Evolutionary conservation across 2,888 invertebrate genomes (phyloP), one percentile per base, ranked within the genome.

Genomic region (Tethea ocularis): DNA sequence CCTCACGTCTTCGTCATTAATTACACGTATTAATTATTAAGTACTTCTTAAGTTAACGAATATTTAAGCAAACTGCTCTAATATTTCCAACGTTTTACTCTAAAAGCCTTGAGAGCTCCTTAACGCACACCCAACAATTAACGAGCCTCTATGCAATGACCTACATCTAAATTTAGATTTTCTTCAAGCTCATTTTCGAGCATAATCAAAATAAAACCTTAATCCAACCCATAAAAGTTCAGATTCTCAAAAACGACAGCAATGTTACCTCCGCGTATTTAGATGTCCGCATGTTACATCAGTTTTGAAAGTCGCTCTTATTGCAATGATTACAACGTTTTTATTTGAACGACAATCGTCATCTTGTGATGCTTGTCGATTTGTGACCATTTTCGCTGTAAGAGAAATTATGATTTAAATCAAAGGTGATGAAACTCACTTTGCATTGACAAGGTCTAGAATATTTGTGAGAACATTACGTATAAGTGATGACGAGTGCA

Each of bases 91-190:
- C 63, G 46, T 64, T 61, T 54, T 65, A 56, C 65, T 59, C 63
- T 78, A 72, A 81, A 77, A 76, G 75, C 71, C 69, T 71, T 62
- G 61, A 71, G 66, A 75, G 71, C 75, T 80, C 63, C 78, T 80
- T 79, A 74, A 80, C 77, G 77, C 79, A 81, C 78, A 73, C 75
- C 69, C 72, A 68, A 77, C 82, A 82, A 84, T 82, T 83, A 82
- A 75, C 68, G 66, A 68, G 67, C 68, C 75, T 72, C 72, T 74
- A 77, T 78, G 76, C 77, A 75, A 74, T 74, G 81, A 78, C 82
- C 80, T 78, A 82, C 69, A 80, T 82, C 75, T 78, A 78, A 79
- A 74, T 79, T 80, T 82, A 83, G 78, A 77, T 72, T 72, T 74
- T 70, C 59, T 71, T 29, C 46, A 63, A 66, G 56, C 60, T 58